Evolutionary conservation across 2,113 vertebrate genomes (phyloP), one percentile per base, ranked within the genome.

Genomic region (Apodemus speciosus): DNA sequence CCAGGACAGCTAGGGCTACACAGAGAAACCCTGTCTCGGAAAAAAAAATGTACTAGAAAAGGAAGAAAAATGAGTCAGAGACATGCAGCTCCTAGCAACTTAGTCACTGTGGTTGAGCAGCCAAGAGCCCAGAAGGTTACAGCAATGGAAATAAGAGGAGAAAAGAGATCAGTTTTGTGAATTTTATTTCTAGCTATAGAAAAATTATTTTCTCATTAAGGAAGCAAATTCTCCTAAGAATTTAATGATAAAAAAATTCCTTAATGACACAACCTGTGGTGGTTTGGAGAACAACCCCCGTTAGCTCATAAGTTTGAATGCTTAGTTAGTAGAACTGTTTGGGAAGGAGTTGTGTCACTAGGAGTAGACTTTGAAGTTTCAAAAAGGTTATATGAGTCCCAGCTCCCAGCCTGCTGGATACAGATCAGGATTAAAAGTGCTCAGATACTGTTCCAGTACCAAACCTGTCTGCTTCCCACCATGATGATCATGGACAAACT

Each of bases 231-330:
- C 9, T 89, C 81, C 30, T 56, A 89, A 88, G 2, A 60, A 95
- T 85, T 95, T 89, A 84, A 62, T 53, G 81, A 46, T 35, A 58
- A 83, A 91, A 91, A 68, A 88, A 69, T 72, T 49, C 53, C 25
- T 62, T 92, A 51, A 90, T 68, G 51, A 53, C 18, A 73, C 23
- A 87, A 27, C 23, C n/a, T 40, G 51, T 40, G 79, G 11, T 15
- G 23, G 53, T 40, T 60, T 27, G 23, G n/a, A n/a, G 30, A 56
- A n/a, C 0, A 5, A 6, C 51, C 51, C 20, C 51, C 4, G 56
- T 73, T 43, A 40, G 71, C 71, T 43, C 71, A 43, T 25, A 43
- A 13, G 71, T 20, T 73, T 73, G 38, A 73, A 43, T 73, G 38
- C 9, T 73, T 25, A 43, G 38, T 72, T 25, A 73, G 71, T 73